phyloP scores from a whole-genome alignment of 2,113 vertebrate genomes.

The Antennarius striatus region DNA sequence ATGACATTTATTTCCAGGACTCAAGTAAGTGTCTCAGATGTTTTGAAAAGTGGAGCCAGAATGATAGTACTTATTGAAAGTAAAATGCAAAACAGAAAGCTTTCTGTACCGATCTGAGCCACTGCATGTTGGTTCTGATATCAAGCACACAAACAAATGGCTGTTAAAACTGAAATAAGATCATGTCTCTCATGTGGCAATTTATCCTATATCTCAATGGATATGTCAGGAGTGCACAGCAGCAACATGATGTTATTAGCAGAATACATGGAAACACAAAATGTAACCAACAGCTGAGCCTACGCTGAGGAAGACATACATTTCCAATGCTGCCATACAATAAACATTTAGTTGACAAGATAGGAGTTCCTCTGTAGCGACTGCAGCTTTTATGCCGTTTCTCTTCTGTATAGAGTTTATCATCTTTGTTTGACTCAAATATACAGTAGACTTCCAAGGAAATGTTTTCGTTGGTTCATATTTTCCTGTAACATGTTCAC shows the following conservation, averaged over 20 bases:
- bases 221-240: conserved; percentile 16
- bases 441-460: too few relatives aligned
- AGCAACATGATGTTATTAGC: conserved; percentile 49
- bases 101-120: conserved; percentile 1
- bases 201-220: conserved; percentile 28
- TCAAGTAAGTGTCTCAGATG: conserved; percentile 84
- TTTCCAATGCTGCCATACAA: conserved; percentile 33
- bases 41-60: neutral
- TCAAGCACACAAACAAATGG: neutral
- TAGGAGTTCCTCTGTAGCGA: neutral
- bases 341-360: conserved; percentile 43
- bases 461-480: neutral
- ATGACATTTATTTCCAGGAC: conserved; percentile 97
- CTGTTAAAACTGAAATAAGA: conserved; percentile 32
- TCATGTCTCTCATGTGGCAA: conserved; percentile 33
- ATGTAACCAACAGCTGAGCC: conserved; percentile 24
- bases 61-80: neutral
- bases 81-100: conserved; percentile 6
- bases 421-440: too few relatives aligned
- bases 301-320: conserved; percentile 33
- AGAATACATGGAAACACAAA: conserved; percentile 37
- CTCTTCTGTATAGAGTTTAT: too few relatives aligned
- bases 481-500: neutral
- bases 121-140: conserved; percentile 5
- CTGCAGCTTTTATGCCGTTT: neutral